Percentiles rank a stretch among this genome's conserved stretches.
Evolutionary conservation across 2,797 vertebrate genomes (phyloP).

Genomic region (Rhinogobio ventralis): DNA sequence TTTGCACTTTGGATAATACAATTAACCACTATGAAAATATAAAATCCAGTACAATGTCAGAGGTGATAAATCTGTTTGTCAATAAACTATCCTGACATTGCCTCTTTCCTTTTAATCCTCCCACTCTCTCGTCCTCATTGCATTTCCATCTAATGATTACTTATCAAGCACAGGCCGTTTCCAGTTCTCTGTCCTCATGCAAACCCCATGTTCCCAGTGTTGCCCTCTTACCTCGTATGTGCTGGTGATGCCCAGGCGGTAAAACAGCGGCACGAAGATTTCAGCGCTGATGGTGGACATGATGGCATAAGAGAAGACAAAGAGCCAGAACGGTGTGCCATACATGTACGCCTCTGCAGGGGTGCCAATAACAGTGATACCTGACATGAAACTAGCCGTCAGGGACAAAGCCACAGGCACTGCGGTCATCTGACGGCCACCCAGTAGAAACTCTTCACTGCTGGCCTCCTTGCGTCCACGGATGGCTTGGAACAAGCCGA

Average conservation of each 20-base stretch:
- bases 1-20: slow-evolving; percentile 22
- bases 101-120: neutral
- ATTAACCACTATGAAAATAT: neutral
- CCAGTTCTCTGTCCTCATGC: slow-evolving; percentile 9
- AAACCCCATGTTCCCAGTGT: slow-evolving; percentile 5
- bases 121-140: neutral
- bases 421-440: slow-evolving; percentile 82
- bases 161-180: neutral
- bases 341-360: slow-evolving; percentile 79
- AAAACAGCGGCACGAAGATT: slow-evolving; percentile 83
- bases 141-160: slow-evolving; percentile 38
- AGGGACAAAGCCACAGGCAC: slow-evolving; percentile 84
- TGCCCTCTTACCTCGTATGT: slow-evolving; percentile 79
- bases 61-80: neutral
- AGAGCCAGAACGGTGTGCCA: slow-evolving; percentile 79
- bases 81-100: neutral
- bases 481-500: slow-evolving; percentile 82
- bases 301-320: slow-evolving; percentile 77
- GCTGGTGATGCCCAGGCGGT: slow-evolving; percentile 81
- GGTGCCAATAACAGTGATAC: slow-evolving; percentile 85
- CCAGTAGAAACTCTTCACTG: slow-evolving; percentile 79
- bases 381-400: slow-evolving; percentile 86
- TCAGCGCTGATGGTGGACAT: slow-evolving; percentile 81
- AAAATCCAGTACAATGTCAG: neutral
- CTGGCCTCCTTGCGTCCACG: slow-evolving; percentile 73